Evolutionary conservation across 2,113 vertebrate genomes (phyloP), one percentile per base, ranked within the genome.

Genomic region (Callithrix jacchus): DNA sequence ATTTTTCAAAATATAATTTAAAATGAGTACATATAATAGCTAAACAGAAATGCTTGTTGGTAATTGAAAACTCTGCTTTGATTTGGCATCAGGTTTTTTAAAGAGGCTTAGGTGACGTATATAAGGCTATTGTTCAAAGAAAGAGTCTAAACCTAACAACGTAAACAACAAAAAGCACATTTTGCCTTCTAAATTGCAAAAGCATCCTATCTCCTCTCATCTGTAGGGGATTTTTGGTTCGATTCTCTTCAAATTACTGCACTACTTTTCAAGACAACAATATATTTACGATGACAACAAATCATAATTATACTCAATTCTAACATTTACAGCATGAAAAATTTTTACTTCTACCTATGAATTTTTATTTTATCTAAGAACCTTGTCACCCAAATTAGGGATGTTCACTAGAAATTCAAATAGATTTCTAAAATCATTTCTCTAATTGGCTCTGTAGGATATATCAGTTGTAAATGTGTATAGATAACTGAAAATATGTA

Each of bases 331-430:
- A 98, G 89, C 2, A 27, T 66, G 18, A 21, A 49, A 93, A 47
- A 18, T 87, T 82, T 89, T 95, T 58, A 42, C 12, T 58, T 91
- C 37, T 6, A 14, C 47, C 56, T 96, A 97, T 88, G 52, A 86
- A 93, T 97, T 98, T 97, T 95, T 54, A 56, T 85, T 96, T 97
- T 87, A 89, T 87, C 37, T 89, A 85, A 13, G 86, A 71, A 80
- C 40, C 40, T 94, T 68, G 92, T 70, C 21, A 80, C n/a, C 13
- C n/a, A 45, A 5, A 40, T 97, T 64, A 94, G 64, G 74, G 94
- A 74, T 96, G 35, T 71, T 76, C 66, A 92, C 23, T 61, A 68
- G n/a, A 18, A 96, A 95, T 90, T 58, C 81, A 3, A 90, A 84
- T 91, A 88, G 37, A 85, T 87, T 90, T 95, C 89, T 82, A 56